phyloP scores from a whole-genome alignment of 1,140 invertebrate genomes.

The Babylonia areolata region DNA sequence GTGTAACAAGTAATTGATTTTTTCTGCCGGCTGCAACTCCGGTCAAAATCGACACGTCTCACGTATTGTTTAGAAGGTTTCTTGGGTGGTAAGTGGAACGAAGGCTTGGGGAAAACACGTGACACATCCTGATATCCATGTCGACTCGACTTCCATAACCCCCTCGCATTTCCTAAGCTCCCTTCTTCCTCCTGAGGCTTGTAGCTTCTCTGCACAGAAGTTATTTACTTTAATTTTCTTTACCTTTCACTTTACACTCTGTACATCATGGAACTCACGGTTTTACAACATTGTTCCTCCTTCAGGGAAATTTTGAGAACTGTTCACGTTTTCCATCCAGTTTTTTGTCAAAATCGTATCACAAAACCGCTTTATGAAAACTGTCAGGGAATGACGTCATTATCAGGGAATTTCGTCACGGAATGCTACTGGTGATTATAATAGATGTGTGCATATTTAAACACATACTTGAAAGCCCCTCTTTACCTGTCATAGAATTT shows the following conservation, averaged over 20 bases:
- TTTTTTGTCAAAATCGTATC: no score
- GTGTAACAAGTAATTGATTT: no score
- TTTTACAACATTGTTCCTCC: background rate
- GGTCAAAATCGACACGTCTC: no score
- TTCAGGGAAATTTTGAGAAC: background rate
- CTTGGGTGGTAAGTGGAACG: no score
- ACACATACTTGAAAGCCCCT: no score
- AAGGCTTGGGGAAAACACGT: no score
- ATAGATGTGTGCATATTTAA: background rate
- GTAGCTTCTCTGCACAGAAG: background rate
- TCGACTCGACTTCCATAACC: background rate
- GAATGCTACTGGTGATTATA: background rate
- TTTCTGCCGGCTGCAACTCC: no score
- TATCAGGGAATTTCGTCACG: background rate
- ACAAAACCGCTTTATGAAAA: background rate
- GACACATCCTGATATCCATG: no score
- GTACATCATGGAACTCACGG: background rate
- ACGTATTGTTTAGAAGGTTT: no score
- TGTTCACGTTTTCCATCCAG: background rate
- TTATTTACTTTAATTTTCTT: no score
- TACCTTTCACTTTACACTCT: background rate
- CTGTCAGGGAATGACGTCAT: conserved; percentile 2
- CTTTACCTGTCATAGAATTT: background rate
- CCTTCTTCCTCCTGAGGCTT: background rate
- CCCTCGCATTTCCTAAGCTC: background rate